phyloP scores from a whole-genome alignment of 2,888 invertebrate genomes.

The Imbricaverruca yamaguchii region DNA sequence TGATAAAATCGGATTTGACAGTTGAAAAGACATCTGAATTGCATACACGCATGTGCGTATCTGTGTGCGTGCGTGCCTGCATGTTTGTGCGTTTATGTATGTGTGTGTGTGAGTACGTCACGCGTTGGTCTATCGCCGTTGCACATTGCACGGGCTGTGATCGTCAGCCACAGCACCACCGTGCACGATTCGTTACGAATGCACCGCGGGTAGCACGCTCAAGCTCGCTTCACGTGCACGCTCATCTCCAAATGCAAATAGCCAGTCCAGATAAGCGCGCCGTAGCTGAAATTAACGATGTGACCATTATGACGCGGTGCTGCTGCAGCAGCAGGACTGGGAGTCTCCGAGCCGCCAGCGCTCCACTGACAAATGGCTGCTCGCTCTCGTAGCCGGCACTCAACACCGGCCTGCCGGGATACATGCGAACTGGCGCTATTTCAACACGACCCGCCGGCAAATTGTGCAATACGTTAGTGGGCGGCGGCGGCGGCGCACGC shows the following conservation, averaged over 20 bases:
- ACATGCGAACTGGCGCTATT: slow-evolving; percentile 2
- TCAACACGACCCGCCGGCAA: background rate
- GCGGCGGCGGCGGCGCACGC: background rate
- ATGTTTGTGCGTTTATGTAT: too few relatives aligned
- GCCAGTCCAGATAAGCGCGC: background rate
- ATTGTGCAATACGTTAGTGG: slow-evolving; percentile 6
- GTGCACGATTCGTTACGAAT: background rate
- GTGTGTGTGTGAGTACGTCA: too few relatives aligned
- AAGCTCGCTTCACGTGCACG: background rate
- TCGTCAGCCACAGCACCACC: background rate
- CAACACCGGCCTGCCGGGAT: background rate
- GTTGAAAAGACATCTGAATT: too few relatives aligned
- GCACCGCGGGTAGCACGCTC: background rate
- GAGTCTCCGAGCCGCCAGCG: background rate
- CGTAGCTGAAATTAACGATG: background rate
- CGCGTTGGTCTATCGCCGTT: too few relatives aligned
- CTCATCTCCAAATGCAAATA: background rate
- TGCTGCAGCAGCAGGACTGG: background rate
- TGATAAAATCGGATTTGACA: too few relatives aligned
- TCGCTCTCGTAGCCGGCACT: background rate
- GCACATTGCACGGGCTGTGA: too few relatives aligned
- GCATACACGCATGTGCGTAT: too few relatives aligned
- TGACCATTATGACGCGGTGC: background rate
- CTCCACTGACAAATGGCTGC: slow-evolving; percentile 1
- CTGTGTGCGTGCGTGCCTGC: too few relatives aligned